A percentile compares a stretch with the other conserved stretches of the same genome.
phyloP scores from a whole-genome alignment of 2,888 invertebrate genomes.

The Temnothorax rugatulus region DNA sequence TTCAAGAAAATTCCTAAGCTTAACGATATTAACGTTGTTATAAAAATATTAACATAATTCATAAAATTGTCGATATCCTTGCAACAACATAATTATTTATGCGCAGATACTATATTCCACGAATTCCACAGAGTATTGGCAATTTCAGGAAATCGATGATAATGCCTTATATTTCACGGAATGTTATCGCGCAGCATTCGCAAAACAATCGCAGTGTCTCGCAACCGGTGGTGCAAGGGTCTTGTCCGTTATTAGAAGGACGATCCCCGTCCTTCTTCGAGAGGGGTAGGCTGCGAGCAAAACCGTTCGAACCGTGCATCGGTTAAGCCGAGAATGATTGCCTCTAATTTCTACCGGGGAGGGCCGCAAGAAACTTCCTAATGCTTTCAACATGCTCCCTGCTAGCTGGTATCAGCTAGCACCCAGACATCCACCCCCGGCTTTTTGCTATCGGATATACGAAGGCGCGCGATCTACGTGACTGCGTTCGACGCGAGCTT shows the following conservation, averaged over 20 bases:
- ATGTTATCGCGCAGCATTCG: slow-evolving; percentile 12
- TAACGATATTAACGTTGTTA: not conserved
- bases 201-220: slow-evolving; percentile 40
- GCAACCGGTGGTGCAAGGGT: slow-evolving; percentile 35
- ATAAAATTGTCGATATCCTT: not conserved
- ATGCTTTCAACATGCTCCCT: slow-evolving; percentile 83
- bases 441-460: slow-evolving; percentile 37
- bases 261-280: slow-evolving; percentile 25
- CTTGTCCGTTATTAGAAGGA: slow-evolving; percentile 66
- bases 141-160: slow-evolving; percentile 6
- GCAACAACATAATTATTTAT: not conserved
- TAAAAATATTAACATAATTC: not conserved
- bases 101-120: not conserved
- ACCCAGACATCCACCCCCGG: slow-evolving; percentile 30
- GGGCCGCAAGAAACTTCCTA: slow-evolving; percentile 83
- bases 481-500: slow-evolving; percentile 49
- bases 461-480: slow-evolving; percentile 58
- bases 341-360: slow-evolving; percentile 81
- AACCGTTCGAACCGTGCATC: slow-evolving; percentile 79
- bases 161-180: slow-evolving; percentile 26
- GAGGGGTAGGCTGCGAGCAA: slow-evolving; percentile 63
- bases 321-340: slow-evolving; percentile 84
- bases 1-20: not conserved
- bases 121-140: not conserved
- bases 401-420: slow-evolving; percentile 71